These are phyloP conservation scores for Epicampocera succincta DNA, from an alignment of 2,888 invertebrate genomes.

Conservation along the genomic window DNA sequence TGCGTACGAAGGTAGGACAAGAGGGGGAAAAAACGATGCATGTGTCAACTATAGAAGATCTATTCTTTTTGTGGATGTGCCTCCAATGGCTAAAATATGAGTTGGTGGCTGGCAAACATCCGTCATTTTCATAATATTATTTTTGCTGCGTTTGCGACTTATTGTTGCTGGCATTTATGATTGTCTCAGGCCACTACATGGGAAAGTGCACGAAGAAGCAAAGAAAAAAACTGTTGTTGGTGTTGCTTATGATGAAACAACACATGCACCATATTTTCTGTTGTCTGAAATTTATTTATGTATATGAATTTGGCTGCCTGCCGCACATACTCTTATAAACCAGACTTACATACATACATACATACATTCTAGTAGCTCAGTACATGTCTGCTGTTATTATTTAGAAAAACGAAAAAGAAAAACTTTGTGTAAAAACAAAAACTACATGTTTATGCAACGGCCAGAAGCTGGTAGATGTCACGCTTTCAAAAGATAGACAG, in stretches of 20 bases:
- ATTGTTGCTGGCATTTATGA: slow-evolving; percentile 32
- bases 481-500: slow-evolving; percentile 67
- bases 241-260: slow-evolving; percentile 39
- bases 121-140: slow-evolving; percentile 58
- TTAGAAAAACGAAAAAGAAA: slow-evolving; percentile 2
- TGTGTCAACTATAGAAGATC: slow-evolving; percentile 51
- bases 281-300: slow-evolving; percentile 68
- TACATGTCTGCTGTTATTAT: slow-evolving; percentile 3
- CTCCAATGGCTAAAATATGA: slow-evolving; percentile 59
- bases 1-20: too few relatives aligned
- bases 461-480: slow-evolving; percentile 78
- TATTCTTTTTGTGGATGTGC: slow-evolving; percentile 5
- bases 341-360: neutral
- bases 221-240: slow-evolving; percentile 38
- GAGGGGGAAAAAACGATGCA: slow-evolving; percentile 30
- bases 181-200: slow-evolving; percentile 5
- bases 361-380: too few relatives aligned
- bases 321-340: neutral
- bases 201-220: neutral
- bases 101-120: slow-evolving; percentile 66
- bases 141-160: slow-evolving; percentile 24
- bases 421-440: slow-evolving; percentile 4
- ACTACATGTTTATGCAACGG: slow-evolving; percentile 69
- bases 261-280: slow-evolving; percentile 50
- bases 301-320: slow-evolving; percentile 17